phyloP scores from a whole-genome alignment of 2,888 invertebrate species.

The Mimumesa dahlbomi region DNA sequence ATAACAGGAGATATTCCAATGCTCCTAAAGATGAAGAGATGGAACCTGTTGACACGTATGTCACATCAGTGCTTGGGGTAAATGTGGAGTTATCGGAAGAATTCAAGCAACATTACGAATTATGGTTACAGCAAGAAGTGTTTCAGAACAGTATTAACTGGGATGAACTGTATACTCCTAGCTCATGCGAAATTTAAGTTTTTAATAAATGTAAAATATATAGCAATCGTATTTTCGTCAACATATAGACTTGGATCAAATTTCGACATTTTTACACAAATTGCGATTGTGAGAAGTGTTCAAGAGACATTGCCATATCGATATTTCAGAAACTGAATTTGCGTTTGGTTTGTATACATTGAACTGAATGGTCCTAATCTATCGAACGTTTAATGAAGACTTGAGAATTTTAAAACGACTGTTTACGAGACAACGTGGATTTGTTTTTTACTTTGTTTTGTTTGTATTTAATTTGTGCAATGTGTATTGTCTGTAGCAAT shows the following conservation, averaged over 20 bases:
- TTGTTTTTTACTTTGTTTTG: conserved; percentile 34
- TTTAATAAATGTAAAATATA: conserved; percentile 51
- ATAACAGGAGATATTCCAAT: conserved; percentile 90
- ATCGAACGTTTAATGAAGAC: conserved; percentile 39
- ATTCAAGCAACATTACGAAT: conserved; percentile 95
- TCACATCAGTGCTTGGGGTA: conserved; percentile 90
- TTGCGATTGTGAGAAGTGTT: conserved; percentile 58
- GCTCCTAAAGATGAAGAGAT: conserved; percentile 82
- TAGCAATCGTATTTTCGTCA: conserved; percentile 55
- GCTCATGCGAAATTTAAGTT: conserved; percentile 74
- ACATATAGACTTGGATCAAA: conserved; percentile 53
- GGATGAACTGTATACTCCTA: conserved; percentile 83
- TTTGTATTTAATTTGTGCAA: conserved; percentile 55
- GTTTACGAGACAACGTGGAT: conserved; percentile 30
- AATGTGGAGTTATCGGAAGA: conserved; percentile 93
- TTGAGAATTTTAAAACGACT: conserved; percentile 37
- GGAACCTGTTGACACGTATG: conserved; percentile 88
- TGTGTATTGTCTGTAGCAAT: conserved; percentile 51
- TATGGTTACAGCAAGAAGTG: conserved; percentile 98
- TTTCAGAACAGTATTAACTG: conserved; percentile 92
- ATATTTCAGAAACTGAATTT: conserved; percentile 44
- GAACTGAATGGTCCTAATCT: conserved; percentile 59
- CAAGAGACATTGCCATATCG: conserved; percentile 60
- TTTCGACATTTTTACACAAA: conserved; percentile 60
- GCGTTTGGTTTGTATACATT: conserved; percentile 49